A percentile compares a stretch with the other conserved stretches of the same genome.
Conservation (phyloP, 2,797 vertebrate species). For the Pampus argenteus region DNA sequence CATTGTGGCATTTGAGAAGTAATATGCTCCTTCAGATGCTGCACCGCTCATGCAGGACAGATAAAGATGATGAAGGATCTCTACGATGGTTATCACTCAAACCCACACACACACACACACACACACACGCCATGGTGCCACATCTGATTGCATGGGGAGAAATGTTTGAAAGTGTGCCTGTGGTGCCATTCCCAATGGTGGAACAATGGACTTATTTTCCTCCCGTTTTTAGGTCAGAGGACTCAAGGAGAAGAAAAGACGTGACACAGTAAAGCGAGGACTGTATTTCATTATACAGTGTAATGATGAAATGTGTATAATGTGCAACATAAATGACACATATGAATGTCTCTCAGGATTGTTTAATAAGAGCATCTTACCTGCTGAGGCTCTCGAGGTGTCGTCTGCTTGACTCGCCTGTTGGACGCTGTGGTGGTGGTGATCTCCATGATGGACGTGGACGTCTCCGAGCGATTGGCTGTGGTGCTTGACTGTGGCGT, state of each 20-base stretch:
- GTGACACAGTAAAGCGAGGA: slow-evolving; percentile 26
- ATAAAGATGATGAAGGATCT: slow-evolving; percentile 72
- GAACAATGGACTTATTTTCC: slow-evolving; percentile 51
- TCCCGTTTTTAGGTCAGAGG: slow-evolving; percentile 49
- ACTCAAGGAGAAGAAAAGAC: slow-evolving; percentile 40
- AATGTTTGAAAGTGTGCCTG: slow-evolving; percentile 37
- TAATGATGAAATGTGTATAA: slow-evolving; percentile 29
- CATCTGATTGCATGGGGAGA: slow-evolving; percentile 52
- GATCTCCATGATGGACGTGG: slow-evolving; percentile 97
- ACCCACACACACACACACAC: slow-evolving; percentile 30
- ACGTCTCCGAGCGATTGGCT: slow-evolving; percentile 95
- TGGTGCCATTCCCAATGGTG: slow-evolving; percentile 39
- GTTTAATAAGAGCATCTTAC: slow-evolving; percentile 80
- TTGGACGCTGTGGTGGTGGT: slow-evolving; percentile 92
- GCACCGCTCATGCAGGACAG: slow-evolving; percentile 54
- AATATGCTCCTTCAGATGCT: slow-evolving; percentile 67
- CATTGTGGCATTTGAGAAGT: slow-evolving; percentile 66
- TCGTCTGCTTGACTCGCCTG: slow-evolving; percentile 92
- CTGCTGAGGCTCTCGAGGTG: slow-evolving; percentile 92
- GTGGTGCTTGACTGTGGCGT: slow-evolving; percentile 97
- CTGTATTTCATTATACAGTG: slow-evolving; percentile 8
- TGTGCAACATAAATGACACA: slow-evolving; percentile 14
- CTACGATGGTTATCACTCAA: slow-evolving; percentile 57
- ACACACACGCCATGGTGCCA: slow-evolving; percentile 32
- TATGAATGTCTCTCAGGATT: not conserved